Conservation (phyloP, 1,140 invertebrate species). For the Brachionus manjavacas region DNA sequence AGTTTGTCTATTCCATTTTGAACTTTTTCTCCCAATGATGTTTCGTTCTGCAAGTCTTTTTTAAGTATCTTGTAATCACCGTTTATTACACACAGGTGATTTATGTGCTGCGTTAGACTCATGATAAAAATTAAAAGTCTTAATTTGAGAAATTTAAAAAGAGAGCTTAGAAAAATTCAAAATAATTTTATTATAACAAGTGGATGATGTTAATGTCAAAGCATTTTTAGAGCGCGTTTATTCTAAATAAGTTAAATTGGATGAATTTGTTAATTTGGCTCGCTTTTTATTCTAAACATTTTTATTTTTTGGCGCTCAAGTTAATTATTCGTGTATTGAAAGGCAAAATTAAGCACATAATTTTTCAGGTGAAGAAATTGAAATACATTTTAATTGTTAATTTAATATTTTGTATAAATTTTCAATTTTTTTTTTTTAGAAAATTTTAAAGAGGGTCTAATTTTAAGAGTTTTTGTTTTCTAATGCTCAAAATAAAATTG, state of each 20-base stretch:
- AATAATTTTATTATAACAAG: neutral
- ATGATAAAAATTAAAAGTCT: neutral
- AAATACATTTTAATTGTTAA: too few species aligned
- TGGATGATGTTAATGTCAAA: neutral
- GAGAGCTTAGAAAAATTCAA: slow-evolving; percentile 22
- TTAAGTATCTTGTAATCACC: slow-evolving; percentile 27
- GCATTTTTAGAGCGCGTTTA: neutral
- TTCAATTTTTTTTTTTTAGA: too few species aligned
- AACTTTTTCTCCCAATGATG: neutral
- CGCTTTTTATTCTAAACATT: neutral
- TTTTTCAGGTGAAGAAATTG: neutral
- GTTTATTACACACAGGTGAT: slow-evolving; percentile 6
- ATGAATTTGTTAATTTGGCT: neutral
- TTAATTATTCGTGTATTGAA: neutral
- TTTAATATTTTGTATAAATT: too few species aligned
- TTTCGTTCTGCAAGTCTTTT: neutral
- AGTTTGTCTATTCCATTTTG: slow-evolving; percentile 27
- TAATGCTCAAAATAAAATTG: too few species aligned
- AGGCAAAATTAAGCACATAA: neutral
- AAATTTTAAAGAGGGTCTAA: too few species aligned
- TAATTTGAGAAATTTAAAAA: neutral
- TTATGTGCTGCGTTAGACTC: slow-evolving; percentile 19
- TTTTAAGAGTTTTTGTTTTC: too few species aligned
- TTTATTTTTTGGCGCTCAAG: neutral
- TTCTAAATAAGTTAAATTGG: slow-evolving; percentile 1